Evolutionary conservation across 2,888 invertebrate genomes (phyloP), one percentile per base, ranked within the genome.

Genomic region (Caenorhabditis panamensis): DNA sequence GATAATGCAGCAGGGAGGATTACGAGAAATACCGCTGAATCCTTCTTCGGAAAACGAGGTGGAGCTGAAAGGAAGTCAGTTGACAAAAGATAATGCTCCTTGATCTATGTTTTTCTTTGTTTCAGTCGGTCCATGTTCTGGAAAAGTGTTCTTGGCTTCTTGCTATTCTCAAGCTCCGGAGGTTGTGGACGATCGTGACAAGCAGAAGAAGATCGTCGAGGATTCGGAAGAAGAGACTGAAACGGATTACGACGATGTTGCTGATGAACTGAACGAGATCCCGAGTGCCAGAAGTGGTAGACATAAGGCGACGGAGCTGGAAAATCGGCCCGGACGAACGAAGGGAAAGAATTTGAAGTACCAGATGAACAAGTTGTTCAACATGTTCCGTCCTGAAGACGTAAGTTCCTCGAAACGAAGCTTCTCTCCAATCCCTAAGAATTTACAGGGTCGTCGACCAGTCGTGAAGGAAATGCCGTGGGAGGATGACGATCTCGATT

Each of bases 1-100:
- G 67, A 67, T 89, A 6, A 81, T 89, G 37, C 89, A 89, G 80
- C 82, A 83, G 58, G 88, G 89, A 11, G 84, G 84, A 8, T 68
- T 87, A 0, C 78, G 88, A 26, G 89, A 89, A 53, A 76, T 80
- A 36, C 63, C 66, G 4, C 69, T 80, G 61, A 75, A 69, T 22
- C 69, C 69, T 24, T 63, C 73, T 20, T 44, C 80, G 13, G 83
- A 86, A 11, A 62, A 76, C 37, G 80, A 82, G 28, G 82, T 84
- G n/a, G 86, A 84, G 59, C 53, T 69, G 61, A 77, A 83, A 75
- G 80, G 68, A 66, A 63, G 82, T 76, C 54, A 16, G 54, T 61
- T 18, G 22, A n/a, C 37, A 22, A 41, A 37, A 22, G n/a, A n/a
- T n/a, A 13, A 41, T 41, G 2, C 11, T 6, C 2, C 13, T 41